A percentile compares a stretch with the other conserved stretches of the same genome.
Conservation (phyloP, 2,797 vertebrate genomes). For the Anableps anableps region DNA sequence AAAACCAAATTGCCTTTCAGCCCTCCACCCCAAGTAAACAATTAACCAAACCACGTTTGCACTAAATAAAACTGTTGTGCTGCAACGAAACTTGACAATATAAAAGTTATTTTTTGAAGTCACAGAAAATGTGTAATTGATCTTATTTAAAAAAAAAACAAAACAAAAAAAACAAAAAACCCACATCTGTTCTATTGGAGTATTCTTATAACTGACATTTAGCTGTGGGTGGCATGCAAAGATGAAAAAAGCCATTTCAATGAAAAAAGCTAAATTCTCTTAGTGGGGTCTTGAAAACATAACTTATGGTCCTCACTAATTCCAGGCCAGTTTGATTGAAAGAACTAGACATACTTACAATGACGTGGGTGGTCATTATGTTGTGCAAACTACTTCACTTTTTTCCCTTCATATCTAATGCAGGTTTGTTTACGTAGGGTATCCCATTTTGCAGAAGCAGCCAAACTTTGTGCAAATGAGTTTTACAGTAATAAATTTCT, state of each 20-base stretch:
- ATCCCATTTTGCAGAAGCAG: not conserved
- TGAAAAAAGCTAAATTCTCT: not conserved
- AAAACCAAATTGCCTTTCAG: not conserved
- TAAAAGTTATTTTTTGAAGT: not conserved
- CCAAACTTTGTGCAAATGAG: not conserved
- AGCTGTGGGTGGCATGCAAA: not conserved
- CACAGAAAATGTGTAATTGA: not conserved
- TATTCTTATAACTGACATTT: not conserved
- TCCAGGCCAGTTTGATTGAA: not conserved
- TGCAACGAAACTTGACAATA: not conserved
- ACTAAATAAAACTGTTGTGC: not conserved
- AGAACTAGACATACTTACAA: not conserved
- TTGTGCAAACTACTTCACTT: no score
- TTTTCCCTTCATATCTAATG: not conserved
- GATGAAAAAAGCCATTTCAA: not conserved
- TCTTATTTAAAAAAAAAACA: not conserved
- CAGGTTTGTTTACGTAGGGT: not conserved
- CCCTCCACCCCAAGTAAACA: not conserved
- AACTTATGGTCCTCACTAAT: not conserved
- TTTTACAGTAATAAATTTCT: slow-evolving; percentile 32
- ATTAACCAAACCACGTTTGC: not conserved
- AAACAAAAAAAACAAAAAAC: not conserved
- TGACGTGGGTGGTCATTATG: not conserved
- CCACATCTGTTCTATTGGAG: no score
- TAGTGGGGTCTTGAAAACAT: not conserved